Evolutionary conservation across 2,888 invertebrate species (phyloP).

Genomic region (Mimumesa dahlbomi): DNA sequence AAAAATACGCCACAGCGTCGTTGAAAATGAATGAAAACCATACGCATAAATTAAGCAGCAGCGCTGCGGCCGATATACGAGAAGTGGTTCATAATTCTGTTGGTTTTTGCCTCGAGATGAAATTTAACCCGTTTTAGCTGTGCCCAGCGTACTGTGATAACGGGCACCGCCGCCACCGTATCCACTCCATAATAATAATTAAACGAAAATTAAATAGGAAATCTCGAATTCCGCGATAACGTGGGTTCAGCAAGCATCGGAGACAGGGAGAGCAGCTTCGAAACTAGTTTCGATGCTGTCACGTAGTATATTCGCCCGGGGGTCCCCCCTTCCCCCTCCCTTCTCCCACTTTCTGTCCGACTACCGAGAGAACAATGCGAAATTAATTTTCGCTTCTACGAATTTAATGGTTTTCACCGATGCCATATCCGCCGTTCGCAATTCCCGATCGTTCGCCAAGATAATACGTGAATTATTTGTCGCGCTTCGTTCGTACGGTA

Average conservation of each 20-base stretch:
- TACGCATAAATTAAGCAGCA: slow-evolving; percentile 53
- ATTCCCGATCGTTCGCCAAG: slow-evolving; percentile 13
- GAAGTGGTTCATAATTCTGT: slow-evolving; percentile 43
- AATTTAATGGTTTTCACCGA: slow-evolving; percentile 27
- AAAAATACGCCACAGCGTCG: slow-evolving; percentile 15
- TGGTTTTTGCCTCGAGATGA: slow-evolving; percentile 42
- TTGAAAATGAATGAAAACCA: slow-evolving; percentile 49
- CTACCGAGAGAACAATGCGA: slow-evolving; percentile 45
- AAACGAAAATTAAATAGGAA: slow-evolving; percentile 70
- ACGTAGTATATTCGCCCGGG: slow-evolving; percentile 25
- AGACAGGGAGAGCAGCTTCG: slow-evolving; percentile 38
- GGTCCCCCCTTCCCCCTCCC: background rate
- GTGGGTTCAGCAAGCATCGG: slow-evolving; percentile 25
- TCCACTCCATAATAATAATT: slow-evolving; percentile 64
- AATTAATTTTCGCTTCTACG: slow-evolving; percentile 57
- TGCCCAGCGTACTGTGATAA: slow-evolving; percentile 40
- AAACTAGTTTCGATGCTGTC: slow-evolving; percentile 66
- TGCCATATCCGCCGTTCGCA: background rate
- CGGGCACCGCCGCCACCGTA: slow-evolving; percentile 1
- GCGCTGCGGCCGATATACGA: slow-evolving; percentile 31
- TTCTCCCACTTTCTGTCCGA: slow-evolving; percentile 12
- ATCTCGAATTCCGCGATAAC: slow-evolving; percentile 58
- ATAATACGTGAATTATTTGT: slow-evolving; percentile 2
- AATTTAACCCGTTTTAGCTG: slow-evolving; percentile 33
- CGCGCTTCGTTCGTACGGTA: too few relatives aligned